Evolutionary conservation across 2,797 vertebrate genomes (phyloP), one percentile per base, ranked within the genome.

Genomic region (Channa striata): DNA sequence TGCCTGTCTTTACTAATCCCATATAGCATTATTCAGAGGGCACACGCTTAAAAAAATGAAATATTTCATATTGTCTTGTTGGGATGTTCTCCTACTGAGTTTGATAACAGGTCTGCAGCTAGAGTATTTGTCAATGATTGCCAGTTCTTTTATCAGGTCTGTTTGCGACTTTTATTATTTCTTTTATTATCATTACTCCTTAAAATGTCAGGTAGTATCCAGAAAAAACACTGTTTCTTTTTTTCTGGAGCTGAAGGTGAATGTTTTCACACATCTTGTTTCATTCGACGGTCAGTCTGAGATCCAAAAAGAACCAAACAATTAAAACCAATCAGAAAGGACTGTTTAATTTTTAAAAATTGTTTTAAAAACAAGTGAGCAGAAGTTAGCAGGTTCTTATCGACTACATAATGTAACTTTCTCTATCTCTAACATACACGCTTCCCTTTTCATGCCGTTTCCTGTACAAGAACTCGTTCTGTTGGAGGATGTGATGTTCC

Each of bases 401-500:
- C 1, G 6, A 30, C 6, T 4, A 30, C 6, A 30, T 30, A 30
- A 30, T 30, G n/a, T n/a, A 30, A 30, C 6, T 4, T 30, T 30
- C 25, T 30, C 25, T 30, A 30, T 36, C 36, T 37, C 8, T 11
- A 33, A 36, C 14, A 1, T 2, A 6, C 10, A 5, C 34, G 25
- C 25, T 65, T 68, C 43, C 17, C 20, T 59, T 54, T 65, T 59
- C 11, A 4, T 30, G 6, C 25, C 10, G 25, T 56, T 67, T 76
- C 30, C 39, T 33, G 33, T 13, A 12, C 23, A 33, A 33, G 23
- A 25, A 20, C 40, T 50, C 48, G 11, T 6, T 1, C 13, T 40
- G 39, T 59, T 51, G 8, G 6, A 34, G 52, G 56, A 65, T 57
- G 42, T 42, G 52, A 69, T 59, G 17, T 52, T 64, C 14, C 23